Base-by-base conservation (phyloP, 2,888 invertebrate genomes). In the Polietes domitor region DNA sequence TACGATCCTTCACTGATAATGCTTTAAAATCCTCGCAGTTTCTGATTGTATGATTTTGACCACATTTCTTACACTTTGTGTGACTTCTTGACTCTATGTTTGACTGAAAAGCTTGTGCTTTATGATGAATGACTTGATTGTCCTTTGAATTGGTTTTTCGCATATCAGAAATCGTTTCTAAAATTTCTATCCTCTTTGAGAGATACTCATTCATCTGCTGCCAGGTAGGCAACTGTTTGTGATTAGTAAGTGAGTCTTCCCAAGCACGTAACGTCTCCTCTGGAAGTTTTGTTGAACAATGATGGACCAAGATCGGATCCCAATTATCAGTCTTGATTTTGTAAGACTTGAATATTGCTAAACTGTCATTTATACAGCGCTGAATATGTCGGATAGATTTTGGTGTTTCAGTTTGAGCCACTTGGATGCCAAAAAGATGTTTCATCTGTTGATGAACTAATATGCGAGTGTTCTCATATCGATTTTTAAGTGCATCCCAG, bases 51-150 rank as follows among this genome's bases (percentile, higher is more conserved):
- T 77, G 77, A 72, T 72, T 79, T 63, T 68, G 55, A 28, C 73
- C 41, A n/a, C 63, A 73, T 41, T 65, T 79, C 12, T 63, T 71
- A 71, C 77, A 77, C 21, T 61, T 17, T 41, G 32, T 24, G n/a
- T n/a, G n/a, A 72, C 61, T 41, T 2, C 17, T 43, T 28, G 58
- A 37, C 12, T 37, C 37, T 12, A 37, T 7, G 37, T 37, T 5
- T 24, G 68, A 21, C 0, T 79, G 78, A 37, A 37, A 37, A 37
- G 12, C 37, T 12, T 37, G 37, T 2, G 41, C 24, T 21, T 58
- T 58, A 17, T 77, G 41, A 41, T 28, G 55, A 21, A n/a, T 4
- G n/a, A n/a, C 2, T 12, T 58, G 53, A 15, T 10, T 24, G 0
- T 78, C 65, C 24, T 61, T 63, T 2, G n/a, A 5, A 5, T 28